Percentiles rank a stretch among this genome's conserved stretches.
These are phyloP conservation scores for Platynereis dumerilii DNA, from an alignment of 2,888 invertebrate genomes.

Conservation along the genomic window DNA sequence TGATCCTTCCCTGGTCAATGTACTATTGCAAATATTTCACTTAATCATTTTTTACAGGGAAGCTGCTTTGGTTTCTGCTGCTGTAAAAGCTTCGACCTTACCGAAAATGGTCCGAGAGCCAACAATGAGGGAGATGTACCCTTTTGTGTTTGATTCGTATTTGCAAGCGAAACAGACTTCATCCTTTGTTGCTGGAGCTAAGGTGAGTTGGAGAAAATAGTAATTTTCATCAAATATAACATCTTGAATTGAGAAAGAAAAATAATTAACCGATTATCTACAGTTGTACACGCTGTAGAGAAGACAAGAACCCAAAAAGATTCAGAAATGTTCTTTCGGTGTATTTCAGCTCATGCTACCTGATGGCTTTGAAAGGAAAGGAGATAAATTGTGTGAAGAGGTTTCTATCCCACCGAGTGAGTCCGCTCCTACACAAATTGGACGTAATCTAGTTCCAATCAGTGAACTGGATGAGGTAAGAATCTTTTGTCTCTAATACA, in stretches of 20 bases:
- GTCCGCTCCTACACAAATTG: slow-evolving; percentile 49
- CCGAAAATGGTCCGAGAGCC: slow-evolving; percentile 37
- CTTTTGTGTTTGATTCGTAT: slow-evolving; percentile 86
- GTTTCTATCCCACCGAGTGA: slow-evolving; percentile 68
- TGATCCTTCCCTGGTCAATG: too few relatives aligned
- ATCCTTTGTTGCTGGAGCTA: slow-evolving; percentile 80
- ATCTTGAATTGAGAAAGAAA: too few relatives aligned
- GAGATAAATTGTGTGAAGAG: slow-evolving; percentile 81
- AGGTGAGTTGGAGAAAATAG: slow-evolving; percentile 65
- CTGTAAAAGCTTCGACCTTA: slow-evolving; percentile 52
- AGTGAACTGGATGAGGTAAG: slow-evolving; percentile 56
- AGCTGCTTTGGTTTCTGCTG: slow-evolving; percentile 57
- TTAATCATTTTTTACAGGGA: slow-evolving; percentile 50
- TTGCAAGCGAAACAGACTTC: slow-evolving; percentile 73
- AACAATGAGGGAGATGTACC: slow-evolving; percentile 70
- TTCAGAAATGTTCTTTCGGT: too few relatives aligned
- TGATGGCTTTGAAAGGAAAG: slow-evolving; percentile 76
- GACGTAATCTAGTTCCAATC: slow-evolving; percentile 48
- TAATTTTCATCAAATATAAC: too few relatives aligned
- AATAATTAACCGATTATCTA: too few relatives aligned
- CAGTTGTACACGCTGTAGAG: too few relatives aligned
- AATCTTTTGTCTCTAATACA: background rate
- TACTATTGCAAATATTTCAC: slow-evolving; percentile 5
- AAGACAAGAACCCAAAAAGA: too few relatives aligned
- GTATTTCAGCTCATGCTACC: slow-evolving; percentile 74